Evolutionary conservation across 2,797 vertebrate species (phyloP).

Genomic region (Trachurus trachurus): DNA sequence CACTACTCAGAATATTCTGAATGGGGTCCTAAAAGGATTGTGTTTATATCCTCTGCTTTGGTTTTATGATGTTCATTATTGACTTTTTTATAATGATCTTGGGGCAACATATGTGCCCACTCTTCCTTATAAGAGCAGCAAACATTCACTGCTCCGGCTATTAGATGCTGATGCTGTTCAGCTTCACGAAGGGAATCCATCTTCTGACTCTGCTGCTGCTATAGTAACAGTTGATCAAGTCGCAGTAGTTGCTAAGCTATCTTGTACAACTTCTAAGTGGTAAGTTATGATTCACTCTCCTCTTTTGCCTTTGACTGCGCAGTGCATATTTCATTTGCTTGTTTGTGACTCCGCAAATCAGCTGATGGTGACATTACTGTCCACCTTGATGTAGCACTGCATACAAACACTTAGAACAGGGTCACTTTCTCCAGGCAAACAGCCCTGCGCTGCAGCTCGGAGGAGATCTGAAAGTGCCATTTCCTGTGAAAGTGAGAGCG

Average conservation of each 20-base stretch:
- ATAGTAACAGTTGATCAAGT: slow-evolving; percentile 61
- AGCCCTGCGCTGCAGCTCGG: slow-evolving; percentile 42
- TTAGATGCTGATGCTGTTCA: slow-evolving; percentile 40
- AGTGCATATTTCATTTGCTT: slow-evolving; percentile 28
- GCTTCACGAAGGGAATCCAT: slow-evolving; percentile 31
- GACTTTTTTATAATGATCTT: slow-evolving; percentile 46
- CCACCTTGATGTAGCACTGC: slow-evolving; percentile 43
- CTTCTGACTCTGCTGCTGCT: slow-evolving; percentile 51
- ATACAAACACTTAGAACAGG: slow-evolving; percentile 58
- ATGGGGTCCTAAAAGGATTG: slow-evolving; percentile 41
- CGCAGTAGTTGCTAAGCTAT: slow-evolving; percentile 50
- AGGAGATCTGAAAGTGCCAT: slow-evolving; percentile 75
- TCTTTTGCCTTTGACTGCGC: slow-evolving; percentile 18
- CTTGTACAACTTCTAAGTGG: slow-evolving; percentile 43
- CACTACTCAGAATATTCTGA: slow-evolving; percentile 39
- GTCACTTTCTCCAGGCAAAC: slow-evolving; percentile 69
- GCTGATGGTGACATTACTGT: slow-evolving; percentile 44
- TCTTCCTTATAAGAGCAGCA: slow-evolving; percentile 40
- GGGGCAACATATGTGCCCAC: slow-evolving; percentile 31
- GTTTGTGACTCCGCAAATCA: slow-evolving; percentile 34
- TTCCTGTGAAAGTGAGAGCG: slow-evolving; percentile 77
- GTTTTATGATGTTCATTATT: slow-evolving; percentile 46
- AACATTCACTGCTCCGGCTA: slow-evolving; percentile 25
- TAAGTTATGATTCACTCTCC: slow-evolving; percentile 37
- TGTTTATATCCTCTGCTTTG: slow-evolving; percentile 28